Base-by-base conservation (phyloP, 2,113 vertebrate genomes). In the Cyrtonyx montezumae region DNA sequence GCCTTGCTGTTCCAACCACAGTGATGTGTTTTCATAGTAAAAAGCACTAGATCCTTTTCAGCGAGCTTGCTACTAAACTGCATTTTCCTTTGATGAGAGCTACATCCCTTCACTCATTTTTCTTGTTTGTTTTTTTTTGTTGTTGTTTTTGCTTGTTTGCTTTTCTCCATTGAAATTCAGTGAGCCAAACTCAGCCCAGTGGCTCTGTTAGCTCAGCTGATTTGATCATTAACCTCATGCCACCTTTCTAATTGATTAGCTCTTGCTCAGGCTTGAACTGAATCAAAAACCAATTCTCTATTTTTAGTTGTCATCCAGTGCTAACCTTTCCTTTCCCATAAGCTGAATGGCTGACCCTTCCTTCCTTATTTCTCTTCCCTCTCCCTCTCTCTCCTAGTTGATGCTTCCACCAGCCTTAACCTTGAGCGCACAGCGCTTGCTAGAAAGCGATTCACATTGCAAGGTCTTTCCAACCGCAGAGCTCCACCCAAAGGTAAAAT, bases 391-490 rank as follows among this genome's bases (percentile, higher is more conserved):
- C 87, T 98, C 98, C 94, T 97, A 99, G 98, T 96, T 86, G 98
- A 99, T 94, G 97, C 97, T 97, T 97, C 98, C 94, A 96, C 97
- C 97, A 98, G 97, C 96, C 96, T 97, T 97, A 98, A 97, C 93
- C 97, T 97, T 96, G 98, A 98, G 96, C 98, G 97, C 55, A 97
- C 98, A 94, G 98, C 98, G 96, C 98, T 98, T 87, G 98, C 98
- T 98, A 97, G 98, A 98, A 99, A 98, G 97, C 98, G 98, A 95
- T 99, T 99, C 98, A 98, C 98, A 95, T 98, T 99, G 95, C 98
- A 99, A 97, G 98, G 98, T 81, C 98, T 99, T 97, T 98, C 98
- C 94, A 98, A 99, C 96, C 98, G 98, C 97, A 98, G 98, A 97
- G 97, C 98, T 95, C 98, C 98, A 84, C 98, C 97, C 88, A 97